Percentiles rank a stretch among this genome's conserved stretches.
phyloP scores from a whole-genome alignment of 2,797 vertebrate genomes.

The Molossus alvarezi region DNA sequence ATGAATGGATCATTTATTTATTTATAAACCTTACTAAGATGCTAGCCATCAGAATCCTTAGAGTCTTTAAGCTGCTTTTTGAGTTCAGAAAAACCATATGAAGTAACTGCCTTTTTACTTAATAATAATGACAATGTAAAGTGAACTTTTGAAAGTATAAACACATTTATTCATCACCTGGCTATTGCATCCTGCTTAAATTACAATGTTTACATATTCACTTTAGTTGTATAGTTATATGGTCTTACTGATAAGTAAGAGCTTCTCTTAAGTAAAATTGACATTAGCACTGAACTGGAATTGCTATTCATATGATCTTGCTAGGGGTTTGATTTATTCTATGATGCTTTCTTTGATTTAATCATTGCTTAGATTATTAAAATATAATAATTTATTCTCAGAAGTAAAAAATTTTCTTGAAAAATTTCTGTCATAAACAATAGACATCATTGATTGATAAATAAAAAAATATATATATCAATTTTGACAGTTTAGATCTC shows the following conservation, averaged over 20 bases:
- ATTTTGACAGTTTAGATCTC: constrained; percentile 68
- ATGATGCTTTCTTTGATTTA: constrained; percentile 81
- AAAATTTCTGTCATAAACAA: constrained; percentile 73
- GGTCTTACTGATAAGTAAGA: constrained; percentile 73
- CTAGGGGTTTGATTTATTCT: constrained; percentile 82
- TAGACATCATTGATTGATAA: constrained; percentile 68
- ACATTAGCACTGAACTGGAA: constrained; percentile 78
- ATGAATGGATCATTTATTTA: constrained; percentile 64
- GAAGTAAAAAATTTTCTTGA: constrained; percentile 73
- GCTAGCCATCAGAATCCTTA: constrained; percentile 37
- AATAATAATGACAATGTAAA: constrained; percentile 67
- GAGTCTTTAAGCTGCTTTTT: constrained; percentile 40
- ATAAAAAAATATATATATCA: constrained; percentile 54
- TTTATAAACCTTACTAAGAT: constrained; percentile 65
- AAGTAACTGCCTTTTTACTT: constrained; percentile 67
- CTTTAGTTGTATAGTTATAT: constrained; percentile 74
- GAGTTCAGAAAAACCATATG: constrained; percentile 60
- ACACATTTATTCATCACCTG: constrained; percentile 70
- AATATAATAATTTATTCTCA: constrained; percentile 81
- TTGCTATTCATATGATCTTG: constrained; percentile 78
- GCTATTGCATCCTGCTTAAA: constrained; percentile 67
- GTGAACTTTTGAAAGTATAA: constrained; percentile 74
- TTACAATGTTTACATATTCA: constrained; percentile 70
- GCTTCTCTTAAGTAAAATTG: constrained; percentile 82
- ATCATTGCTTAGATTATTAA: constrained; percentile 80